These are phyloP conservation scores for Argyra leucocephala DNA, from an alignment of 2,888 invertebrate species.

Conservation along the genomic window DNA sequence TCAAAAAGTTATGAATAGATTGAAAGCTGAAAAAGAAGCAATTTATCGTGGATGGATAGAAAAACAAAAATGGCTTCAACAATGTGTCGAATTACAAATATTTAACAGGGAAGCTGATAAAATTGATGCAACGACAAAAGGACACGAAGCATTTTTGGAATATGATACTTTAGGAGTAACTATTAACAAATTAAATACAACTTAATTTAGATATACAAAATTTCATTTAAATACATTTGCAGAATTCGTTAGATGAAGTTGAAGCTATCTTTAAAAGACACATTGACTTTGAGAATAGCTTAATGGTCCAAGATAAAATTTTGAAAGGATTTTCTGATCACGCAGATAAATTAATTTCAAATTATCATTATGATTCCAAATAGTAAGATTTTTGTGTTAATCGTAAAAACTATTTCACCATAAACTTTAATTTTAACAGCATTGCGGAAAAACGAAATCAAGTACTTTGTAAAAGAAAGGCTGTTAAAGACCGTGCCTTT, in stretches of 20 bases:
- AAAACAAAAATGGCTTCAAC: slow-evolving; percentile 76
- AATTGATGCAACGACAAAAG: slow-evolving; percentile 88
- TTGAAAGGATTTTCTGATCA: slow-evolving; percentile 71
- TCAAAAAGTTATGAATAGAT: slow-evolving; percentile 58
- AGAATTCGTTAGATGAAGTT: slow-evolving; percentile 83
- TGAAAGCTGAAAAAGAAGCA: slow-evolving; percentile 66
- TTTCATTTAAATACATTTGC: slow-evolving; percentile 11
- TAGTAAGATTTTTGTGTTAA: slow-evolving; percentile 50
- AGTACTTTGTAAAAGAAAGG: slow-evolving; percentile 63
- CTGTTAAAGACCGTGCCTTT: slow-evolving; percentile 64
- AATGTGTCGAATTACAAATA: slow-evolving; percentile 78
- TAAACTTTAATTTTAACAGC: slow-evolving; percentile 37
- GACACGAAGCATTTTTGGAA: slow-evolving; percentile 88
- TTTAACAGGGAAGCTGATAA: slow-evolving; percentile 96
- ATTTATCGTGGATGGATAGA: slow-evolving; percentile 73
- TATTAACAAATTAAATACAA: slow-evolving; percentile 18
- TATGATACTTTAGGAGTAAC: slow-evolving; percentile 76
- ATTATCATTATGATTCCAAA: slow-evolving; percentile 68
- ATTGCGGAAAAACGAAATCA: slow-evolving; percentile 63
- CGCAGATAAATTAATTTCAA: slow-evolving; percentile 69
- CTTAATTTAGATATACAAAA: background rate
- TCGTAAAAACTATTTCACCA: slow-evolving; percentile 1
- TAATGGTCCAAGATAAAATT: slow-evolving; percentile 87
- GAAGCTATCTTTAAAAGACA: slow-evolving; percentile 88
- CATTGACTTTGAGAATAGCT: slow-evolving; percentile 83